A percentile compares a stretch with the other conserved stretches of the same genome.
Conservation (phyloP, 2,888 invertebrate genomes). For the Tridacna crocea region DNA sequence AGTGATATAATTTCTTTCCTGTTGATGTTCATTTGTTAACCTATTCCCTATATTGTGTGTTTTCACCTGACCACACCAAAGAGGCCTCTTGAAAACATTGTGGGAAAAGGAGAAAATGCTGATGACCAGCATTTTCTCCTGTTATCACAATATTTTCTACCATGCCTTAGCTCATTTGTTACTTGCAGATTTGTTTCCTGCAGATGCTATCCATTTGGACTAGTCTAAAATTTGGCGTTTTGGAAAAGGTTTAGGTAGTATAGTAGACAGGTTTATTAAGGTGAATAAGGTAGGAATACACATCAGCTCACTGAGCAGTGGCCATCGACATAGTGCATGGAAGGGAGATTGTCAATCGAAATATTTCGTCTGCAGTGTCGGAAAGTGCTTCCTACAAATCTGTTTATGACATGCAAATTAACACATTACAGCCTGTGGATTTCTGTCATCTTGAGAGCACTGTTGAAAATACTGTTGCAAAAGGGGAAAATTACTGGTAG, state of each 20-base stretch:
- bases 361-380: no score
- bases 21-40: no score
- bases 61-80: no score
- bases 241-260: not conserved
- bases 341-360: no score
- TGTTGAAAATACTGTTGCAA: not conserved
- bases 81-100: not conserved
- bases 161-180: no score
- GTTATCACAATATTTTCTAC: not conserved
- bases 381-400: not conserved
- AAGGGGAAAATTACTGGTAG: not conserved
- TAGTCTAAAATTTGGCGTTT: not conserved
- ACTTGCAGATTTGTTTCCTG: no score
- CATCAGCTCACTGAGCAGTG: no score
- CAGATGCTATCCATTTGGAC: not conserved
- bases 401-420: conserved; percentile 4
- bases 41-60: no score
- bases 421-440: not conserved
- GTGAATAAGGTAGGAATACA: no score
- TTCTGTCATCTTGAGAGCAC: not conserved
- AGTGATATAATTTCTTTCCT: no score
- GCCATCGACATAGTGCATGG: no score
- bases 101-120: conserved; percentile 4
- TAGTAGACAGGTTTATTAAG: no score
- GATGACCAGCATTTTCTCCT: conserved; percentile 1